These are phyloP conservation scores for Phrynocephalus forsythii DNA, from an alignment of 2,797 vertebrate species.

Conservation along the genomic window DNA sequence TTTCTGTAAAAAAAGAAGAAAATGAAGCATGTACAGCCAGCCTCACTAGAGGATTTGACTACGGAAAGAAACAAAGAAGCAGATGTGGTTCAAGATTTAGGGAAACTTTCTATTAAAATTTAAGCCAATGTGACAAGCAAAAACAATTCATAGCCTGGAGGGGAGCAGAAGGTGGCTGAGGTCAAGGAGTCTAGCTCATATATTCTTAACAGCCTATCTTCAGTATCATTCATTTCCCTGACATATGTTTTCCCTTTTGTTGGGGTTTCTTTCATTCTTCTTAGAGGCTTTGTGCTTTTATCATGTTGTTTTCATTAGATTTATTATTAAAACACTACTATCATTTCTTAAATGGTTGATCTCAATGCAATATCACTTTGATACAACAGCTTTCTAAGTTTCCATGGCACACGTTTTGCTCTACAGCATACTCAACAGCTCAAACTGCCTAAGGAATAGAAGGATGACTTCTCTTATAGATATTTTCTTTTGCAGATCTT, in stretches of 20 bases:
- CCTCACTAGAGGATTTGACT: slow-evolving; percentile 40
- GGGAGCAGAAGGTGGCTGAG: slow-evolving; percentile 17
- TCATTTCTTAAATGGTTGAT: slow-evolving; percentile 36
- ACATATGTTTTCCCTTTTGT: slow-evolving; percentile 49
- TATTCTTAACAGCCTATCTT: slow-evolving; percentile 35
- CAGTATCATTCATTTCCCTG: slow-evolving; percentile 36
- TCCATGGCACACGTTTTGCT: slow-evolving; percentile 35
- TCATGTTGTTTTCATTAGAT: slow-evolving; percentile 37
- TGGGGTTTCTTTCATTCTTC: slow-evolving; percentile 37
- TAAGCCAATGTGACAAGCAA: slow-evolving; percentile 38
- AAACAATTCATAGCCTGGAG: neutral
- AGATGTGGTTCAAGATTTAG: slow-evolving; percentile 35
- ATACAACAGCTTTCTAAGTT: slow-evolving; percentile 34
- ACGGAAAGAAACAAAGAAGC: slow-evolving; percentile 40
- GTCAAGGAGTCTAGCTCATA: slow-evolving; percentile 17
- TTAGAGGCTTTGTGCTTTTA: slow-evolving; percentile 55
- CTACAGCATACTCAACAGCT: slow-evolving; percentile 3
- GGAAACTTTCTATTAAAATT: slow-evolving; percentile 49
- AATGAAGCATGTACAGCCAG: slow-evolving; percentile 2
- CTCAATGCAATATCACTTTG: slow-evolving; percentile 33
- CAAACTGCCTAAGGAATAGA: slow-evolving; percentile 25
- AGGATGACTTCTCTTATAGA: neutral
- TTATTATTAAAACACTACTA: slow-evolving; percentile 36
- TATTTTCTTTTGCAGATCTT: slow-evolving; percentile 20
- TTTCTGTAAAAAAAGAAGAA: slow-evolving; percentile 21